Evolutionary conservation across 2,888 invertebrate species (phyloP), one percentile per base, ranked within the genome.

Genomic region (Lacanobia oleracea): DNA sequence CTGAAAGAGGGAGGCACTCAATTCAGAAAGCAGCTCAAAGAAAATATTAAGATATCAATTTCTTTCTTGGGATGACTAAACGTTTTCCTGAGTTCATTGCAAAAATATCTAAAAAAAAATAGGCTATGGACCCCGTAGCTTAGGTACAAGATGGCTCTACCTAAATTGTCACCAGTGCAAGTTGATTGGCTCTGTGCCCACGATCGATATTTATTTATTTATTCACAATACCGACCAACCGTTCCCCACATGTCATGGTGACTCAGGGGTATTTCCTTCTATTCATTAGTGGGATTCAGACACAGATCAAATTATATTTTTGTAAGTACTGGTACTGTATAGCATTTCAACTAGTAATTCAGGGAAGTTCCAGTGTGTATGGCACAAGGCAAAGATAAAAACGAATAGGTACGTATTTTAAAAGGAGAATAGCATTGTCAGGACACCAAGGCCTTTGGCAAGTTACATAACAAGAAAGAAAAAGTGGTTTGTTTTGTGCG

Each of bases 181-280:
- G 33, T 61, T 40, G 51, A 33, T 6, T 75, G 43, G 23, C 54
- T 50, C 14, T 43, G 18, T 21, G 62, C 61, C 51, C 37, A n/a
- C 53, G 33, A 48, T 60, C 48, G 33, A 63, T 59, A 60, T 27
- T 27, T 27, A 27, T 27, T 27, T 27, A 27, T 27, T 27, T 27
- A 27, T 27, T 27, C 27, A 27, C 3, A 27, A 27, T 2, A 27
- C 27, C 48, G 43, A 27, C 40, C 40, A 33, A 43, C 60, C 61
- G 48, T 23, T 54, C 71, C 78, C 70, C 56, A 14, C 43, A n/a
- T n/a, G n/a, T n/a, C n/a, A n/a, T 33, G 40, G 54, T 75, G 74
- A 75, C 23, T 78, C 71, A 62, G n/a, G 43, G 61, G 71, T 70
- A 56, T 75, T 70, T 70, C 71, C 72, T 57, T 45, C 14, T n/a